Conservation (phyloP, 2,888 invertebrate genomes). For the Sphaerophoria rueppellii region DNA sequence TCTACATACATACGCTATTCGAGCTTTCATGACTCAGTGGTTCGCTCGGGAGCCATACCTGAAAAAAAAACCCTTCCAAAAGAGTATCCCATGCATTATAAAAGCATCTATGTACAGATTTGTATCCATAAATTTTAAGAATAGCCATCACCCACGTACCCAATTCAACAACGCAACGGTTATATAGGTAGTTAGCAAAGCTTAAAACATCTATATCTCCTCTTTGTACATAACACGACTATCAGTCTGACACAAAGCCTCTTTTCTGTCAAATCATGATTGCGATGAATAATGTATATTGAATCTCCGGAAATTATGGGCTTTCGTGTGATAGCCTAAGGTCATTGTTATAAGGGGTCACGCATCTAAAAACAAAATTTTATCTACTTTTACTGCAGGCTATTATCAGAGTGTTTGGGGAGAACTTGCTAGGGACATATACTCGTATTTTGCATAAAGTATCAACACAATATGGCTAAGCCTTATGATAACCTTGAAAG, state of each 20-base stretch:
- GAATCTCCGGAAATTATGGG: constrained; percentile 64
- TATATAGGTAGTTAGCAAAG: constrained; percentile 15
- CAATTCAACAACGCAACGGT: constrained; percentile 22
- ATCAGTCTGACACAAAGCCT: constrained; percentile 50
- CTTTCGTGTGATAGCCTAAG: constrained; percentile 48
- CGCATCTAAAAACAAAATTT: constrained; percentile 43
- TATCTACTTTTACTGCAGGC: constrained; percentile 51
- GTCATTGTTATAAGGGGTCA: constrained; percentile 42
- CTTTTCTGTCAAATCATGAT: constrained; percentile 65
- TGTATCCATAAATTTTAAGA: constrained; percentile 46
- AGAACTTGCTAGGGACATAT: background rate
- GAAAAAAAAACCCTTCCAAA: constrained; percentile 9
- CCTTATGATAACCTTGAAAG: background rate
- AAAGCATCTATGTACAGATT: constrained; percentile 52
- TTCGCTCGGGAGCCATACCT: background rate
- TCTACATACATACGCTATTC: background rate
- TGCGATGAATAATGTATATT: constrained; percentile 65
- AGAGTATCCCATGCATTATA: constrained; percentile 57
- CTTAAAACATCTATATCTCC: constrained; percentile 2
- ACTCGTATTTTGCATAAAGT: background rate
- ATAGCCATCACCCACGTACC: background rate
- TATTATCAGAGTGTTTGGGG: constrained; percentile 12
- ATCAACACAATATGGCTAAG: constrained; percentile 19
- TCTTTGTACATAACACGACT: constrained; percentile 13
- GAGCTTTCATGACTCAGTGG: constrained; percentile 44